Evolutionary conservation across 2,888 invertebrate genomes (phyloP).

Genomic region (Amphipyra berbera): DNA sequence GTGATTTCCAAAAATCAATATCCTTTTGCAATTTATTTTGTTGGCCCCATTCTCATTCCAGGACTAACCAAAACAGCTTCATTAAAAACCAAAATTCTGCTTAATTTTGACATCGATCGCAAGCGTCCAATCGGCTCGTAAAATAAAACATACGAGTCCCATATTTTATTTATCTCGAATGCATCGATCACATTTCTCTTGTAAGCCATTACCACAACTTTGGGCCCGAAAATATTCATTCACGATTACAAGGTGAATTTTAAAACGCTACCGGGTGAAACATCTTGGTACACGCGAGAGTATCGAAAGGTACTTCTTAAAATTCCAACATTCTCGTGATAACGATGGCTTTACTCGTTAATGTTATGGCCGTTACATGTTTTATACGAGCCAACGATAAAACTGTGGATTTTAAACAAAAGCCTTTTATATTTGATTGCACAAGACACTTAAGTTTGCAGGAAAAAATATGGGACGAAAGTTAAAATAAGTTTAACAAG

Average conservation of each 20-base stretch:
- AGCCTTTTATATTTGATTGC: conserved; percentile 62
- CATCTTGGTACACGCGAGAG: conserved; percentile 57
- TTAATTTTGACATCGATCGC: conserved; percentile 43
- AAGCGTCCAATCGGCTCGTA: conserved; percentile 43
- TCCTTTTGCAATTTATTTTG: conserved; percentile 13
- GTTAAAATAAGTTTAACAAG: conserved; percentile 50
- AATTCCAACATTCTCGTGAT: conserved; percentile 67
- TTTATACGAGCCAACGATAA: conserved; percentile 64
- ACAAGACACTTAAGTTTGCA: conserved; percentile 53
- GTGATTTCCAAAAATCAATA: not conserved
- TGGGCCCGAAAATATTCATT: conserved; percentile 69
- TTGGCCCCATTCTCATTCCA: conserved; percentile 9
- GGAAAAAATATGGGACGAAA: conserved; percentile 49
- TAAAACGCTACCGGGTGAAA: conserved; percentile 71
- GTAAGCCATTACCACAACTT: conserved; percentile 66
- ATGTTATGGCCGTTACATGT: conserved; percentile 63
- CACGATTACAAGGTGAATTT: conserved; percentile 70
- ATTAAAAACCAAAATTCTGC: conserved; percentile 45
- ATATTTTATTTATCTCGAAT: conserved; percentile 61
- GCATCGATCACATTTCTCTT: conserved; percentile 72
- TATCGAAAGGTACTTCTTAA: conserved; percentile 66
- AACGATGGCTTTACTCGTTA: conserved; percentile 66
- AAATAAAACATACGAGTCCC: conserved; percentile 55
- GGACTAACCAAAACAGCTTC: conserved; percentile 30
- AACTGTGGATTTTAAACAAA: conserved; percentile 62